These are phyloP conservation scores for Chlorops oryzae DNA, from an alignment of 1,140 invertebrate genomes.

Conservation along the genomic window DNA sequence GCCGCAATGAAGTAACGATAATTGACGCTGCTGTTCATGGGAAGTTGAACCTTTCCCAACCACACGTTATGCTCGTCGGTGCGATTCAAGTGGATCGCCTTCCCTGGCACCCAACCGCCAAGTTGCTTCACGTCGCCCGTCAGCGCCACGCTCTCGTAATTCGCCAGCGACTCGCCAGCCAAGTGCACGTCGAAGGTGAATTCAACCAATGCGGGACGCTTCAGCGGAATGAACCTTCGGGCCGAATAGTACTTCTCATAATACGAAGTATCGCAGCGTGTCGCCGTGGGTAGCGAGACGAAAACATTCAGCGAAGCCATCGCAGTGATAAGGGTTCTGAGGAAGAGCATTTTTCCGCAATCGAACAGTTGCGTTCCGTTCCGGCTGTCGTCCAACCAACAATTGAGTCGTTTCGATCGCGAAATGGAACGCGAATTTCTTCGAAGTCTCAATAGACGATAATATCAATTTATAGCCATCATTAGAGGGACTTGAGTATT, in stretches of 20 bases:
- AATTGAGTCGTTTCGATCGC: too few species aligned
- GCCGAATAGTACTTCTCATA: conserved; percentile 43
- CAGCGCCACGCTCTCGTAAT: conserved; percentile 27
- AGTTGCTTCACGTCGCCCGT: conserved; percentile 27
- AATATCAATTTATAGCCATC: too few species aligned
- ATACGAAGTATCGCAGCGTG: conserved; percentile 39
- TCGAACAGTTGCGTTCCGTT: too few species aligned
- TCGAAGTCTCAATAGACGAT: too few species aligned
- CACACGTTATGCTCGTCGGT: conserved; percentile 45
- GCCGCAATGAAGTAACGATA: conserved; percentile 61
- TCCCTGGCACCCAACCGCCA: conserved; percentile 27
- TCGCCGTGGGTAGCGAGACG: conserved; percentile 30
- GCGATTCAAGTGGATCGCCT: conserved; percentile 32
- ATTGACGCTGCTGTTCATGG: conserved; percentile 54
- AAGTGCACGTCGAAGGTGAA: conserved; percentile 33
- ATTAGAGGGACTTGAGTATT: too few species aligned
- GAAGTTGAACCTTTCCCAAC: conserved; percentile 48
- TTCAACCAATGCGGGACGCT: conserved; percentile 28
- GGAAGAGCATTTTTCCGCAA: not conserved
- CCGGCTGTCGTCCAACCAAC: too few species aligned
- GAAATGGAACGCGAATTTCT: too few species aligned
- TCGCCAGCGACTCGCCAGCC: conserved; percentile 8
- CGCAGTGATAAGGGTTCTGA: not conserved
- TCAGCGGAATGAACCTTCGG: conserved; percentile 33
- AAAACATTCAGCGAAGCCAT: conserved; percentile 27